phyloP scores from a whole-genome alignment of 2,797 vertebrate genomes.

The Scyliorhinus canicula region DNA sequence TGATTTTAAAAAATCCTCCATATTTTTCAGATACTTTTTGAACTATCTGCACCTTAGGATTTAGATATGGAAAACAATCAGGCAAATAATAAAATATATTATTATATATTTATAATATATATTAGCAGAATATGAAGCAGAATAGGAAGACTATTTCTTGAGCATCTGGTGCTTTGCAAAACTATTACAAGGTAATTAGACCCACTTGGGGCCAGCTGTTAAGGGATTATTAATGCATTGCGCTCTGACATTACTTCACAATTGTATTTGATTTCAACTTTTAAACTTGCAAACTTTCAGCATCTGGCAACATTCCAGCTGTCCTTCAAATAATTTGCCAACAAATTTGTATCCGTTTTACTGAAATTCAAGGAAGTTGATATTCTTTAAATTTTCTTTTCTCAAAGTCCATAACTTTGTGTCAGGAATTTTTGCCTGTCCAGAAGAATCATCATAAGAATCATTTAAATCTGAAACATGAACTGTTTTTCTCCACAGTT shows the following conservation, averaged over 20 bases:
- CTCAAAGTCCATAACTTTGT: not conserved
- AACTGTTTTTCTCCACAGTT: too few relatives aligned
- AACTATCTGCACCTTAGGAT: not conserved
- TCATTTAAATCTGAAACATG: too few relatives aligned
- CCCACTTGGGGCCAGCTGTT: constrained; percentile 52
- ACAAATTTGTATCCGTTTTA: not conserved
- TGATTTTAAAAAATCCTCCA: not conserved
- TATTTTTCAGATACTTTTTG: not conserved
- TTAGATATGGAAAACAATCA: constrained; percentile 5
- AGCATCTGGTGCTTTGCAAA: constrained; percentile 55
- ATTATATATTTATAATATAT: too few relatives aligned
- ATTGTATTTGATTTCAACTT: constrained; percentile 32
- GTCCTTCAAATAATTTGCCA: not conserved
- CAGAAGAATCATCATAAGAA: too few relatives aligned
- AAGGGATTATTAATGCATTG: constrained; percentile 41
- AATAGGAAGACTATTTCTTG: constrained; percentile 45
- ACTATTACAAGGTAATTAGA: constrained; percentile 57
- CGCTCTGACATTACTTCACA: not conserved
- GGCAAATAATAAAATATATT: constrained; percentile 11
- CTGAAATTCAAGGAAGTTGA: not conserved
- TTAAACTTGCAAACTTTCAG: constrained; percentile 6
- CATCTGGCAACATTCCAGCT: not conserved
- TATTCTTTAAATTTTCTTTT: not conserved
- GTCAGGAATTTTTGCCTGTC: not conserved
- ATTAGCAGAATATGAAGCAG: too few relatives aligned